Conservation (phyloP, 1,140 invertebrate species). For the Drosophila lowei region DNA sequence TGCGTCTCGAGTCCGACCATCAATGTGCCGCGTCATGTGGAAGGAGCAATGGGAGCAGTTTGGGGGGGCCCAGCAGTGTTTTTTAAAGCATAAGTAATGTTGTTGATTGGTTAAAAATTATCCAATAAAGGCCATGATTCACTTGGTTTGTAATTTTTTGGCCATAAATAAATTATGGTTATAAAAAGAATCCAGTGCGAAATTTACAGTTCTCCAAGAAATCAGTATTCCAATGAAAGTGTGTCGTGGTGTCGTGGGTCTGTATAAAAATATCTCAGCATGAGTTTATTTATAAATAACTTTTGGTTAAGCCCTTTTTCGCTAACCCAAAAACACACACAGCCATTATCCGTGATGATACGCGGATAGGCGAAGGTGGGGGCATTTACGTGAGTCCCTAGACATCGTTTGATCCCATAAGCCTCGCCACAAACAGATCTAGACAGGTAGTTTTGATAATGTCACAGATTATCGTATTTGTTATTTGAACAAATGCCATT, state of each 20-base stretch:
- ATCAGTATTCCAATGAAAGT: slow-evolving; percentile 17
- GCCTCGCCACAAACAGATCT: slow-evolving; percentile 17
- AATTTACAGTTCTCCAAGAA: slow-evolving; percentile 33
- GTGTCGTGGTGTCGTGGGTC: neutral
- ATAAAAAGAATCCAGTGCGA: slow-evolving; percentile 31
- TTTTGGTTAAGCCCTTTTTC: slow-evolving; percentile 8
- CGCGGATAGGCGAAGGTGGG: too few species aligned
- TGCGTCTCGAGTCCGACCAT: too few species aligned
- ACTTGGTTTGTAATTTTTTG: slow-evolving; percentile 18
- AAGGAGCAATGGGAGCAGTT: too few species aligned
- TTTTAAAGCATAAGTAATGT: neutral
- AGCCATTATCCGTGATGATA: neutral
- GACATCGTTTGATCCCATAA: slow-evolving; percentile 38
- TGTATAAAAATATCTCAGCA: neutral
- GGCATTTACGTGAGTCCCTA: neutral
- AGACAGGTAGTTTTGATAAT: slow-evolving; percentile 44
- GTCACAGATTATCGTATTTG: slow-evolving; percentile 65
- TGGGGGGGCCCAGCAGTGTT: too few species aligned
- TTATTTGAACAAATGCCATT: slow-evolving; percentile 45
- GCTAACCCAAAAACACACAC: slow-evolving; percentile 3
- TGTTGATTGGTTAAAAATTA: slow-evolving; percentile 7
- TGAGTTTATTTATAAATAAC: slow-evolving; percentile 20
- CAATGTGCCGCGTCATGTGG: too few species aligned
- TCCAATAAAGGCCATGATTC: slow-evolving; percentile 19
- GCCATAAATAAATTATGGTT: slow-evolving; percentile 17